Evolutionary conservation across 1,140 invertebrate genomes (phyloP).

Genomic region (Zaprionus africanus): DNA sequence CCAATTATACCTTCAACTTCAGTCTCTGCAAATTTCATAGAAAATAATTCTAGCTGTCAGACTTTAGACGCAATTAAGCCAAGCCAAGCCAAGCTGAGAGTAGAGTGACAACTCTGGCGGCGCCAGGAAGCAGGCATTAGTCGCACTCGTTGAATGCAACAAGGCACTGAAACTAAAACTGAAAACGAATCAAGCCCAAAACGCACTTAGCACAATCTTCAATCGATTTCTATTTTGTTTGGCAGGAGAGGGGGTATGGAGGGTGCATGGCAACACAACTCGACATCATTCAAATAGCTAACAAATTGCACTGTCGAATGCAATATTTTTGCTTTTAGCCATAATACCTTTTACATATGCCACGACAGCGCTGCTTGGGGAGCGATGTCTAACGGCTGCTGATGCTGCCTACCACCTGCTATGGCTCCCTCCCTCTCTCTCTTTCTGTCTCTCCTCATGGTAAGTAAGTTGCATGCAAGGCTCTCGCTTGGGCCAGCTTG

Average conservation of each 20-base stretch:
- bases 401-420: constrained; percentile 6
- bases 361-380: constrained; percentile 52
- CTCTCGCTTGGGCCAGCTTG: constrained; percentile 52
- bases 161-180: no score
- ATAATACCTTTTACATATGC: constrained; percentile 83
- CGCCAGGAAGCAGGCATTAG: neutral
- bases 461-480: constrained; percentile 73
- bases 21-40: neutral
- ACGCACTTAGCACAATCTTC: constrained; percentile 7
- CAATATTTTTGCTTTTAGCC: constrained; percentile 83
- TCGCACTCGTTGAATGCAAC: neutral
- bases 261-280: constrained; percentile 18
- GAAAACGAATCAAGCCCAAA: neutral
- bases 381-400: neutral
- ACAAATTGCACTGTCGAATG: constrained; percentile 83
- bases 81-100: neutral
- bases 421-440: neutral
- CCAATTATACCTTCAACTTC: neutral
- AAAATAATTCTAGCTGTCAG: neutral
- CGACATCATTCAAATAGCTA: constrained; percentile 81
- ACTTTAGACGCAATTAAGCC: neutral
- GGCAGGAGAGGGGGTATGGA: no score
- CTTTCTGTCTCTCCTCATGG: constrained; percentile 13
- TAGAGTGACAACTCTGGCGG: neutral
- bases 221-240: neutral